These are phyloP conservation scores for Puma concolor DNA, from an alignment of 2,113 vertebrate species.

Conservation along the genomic window DNA sequence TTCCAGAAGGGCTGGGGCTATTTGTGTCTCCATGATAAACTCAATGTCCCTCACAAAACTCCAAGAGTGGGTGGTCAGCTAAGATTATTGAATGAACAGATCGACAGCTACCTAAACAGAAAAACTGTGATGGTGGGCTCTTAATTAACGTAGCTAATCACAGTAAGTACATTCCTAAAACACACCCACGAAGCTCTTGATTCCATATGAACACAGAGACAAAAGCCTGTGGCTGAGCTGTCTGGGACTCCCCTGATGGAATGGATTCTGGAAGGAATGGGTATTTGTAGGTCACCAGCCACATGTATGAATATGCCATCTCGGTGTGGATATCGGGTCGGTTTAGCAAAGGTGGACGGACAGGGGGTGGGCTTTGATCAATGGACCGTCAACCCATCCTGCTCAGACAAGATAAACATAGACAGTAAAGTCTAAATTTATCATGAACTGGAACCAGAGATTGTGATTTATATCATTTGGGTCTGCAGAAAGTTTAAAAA, in stretches of 20 bases:
- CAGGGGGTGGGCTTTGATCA: fast-evolving
- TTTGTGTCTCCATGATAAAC: too few species aligned
- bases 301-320: fast-evolving
- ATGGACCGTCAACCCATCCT: neutral
- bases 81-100: neutral
- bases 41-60: neutral
- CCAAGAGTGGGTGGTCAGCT: neutral
- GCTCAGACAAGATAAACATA: neutral
- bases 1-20: neutral
- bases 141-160: too few species aligned
- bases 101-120: neutral
- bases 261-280: too few species aligned
- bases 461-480: neutral
- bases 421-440: neutral
- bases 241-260: neutral
- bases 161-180: neutral
- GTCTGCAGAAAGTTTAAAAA: neutral
- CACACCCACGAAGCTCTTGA: neutral
- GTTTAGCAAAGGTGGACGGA: neutral
- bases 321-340: neutral
- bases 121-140: neutral
- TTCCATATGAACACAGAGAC: neutral
- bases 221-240: neutral
- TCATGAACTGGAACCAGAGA: neutral
- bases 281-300: fast-evolving